Evolutionary conservation across 2,888 invertebrate species (phyloP).

Genomic region (Drosophila gaucha): DNA sequence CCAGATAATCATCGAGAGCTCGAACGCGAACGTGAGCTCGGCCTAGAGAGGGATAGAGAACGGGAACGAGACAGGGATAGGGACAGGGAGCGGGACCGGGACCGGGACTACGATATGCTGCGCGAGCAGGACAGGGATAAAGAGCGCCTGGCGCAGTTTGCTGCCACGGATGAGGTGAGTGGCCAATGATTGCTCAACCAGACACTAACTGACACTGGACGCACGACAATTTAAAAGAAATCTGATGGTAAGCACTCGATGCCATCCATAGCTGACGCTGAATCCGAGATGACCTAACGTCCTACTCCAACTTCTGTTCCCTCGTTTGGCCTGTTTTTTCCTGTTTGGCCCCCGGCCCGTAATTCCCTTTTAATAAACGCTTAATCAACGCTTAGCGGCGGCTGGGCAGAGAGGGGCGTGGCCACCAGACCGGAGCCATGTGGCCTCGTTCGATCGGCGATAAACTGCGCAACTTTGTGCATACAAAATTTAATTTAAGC

Average conservation of each 20-base stretch:
- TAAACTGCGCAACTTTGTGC: constrained; percentile 53
- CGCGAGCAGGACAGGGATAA: constrained; percentile 18
- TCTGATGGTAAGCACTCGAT: constrained; percentile 46
- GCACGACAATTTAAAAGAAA: constrained; percentile 55
- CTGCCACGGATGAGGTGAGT: constrained; percentile 71
- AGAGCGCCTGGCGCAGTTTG: constrained; percentile 41
- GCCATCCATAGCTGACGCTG: constrained; percentile 2
- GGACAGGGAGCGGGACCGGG: constrained; percentile 20
- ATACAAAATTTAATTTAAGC: constrained; percentile 53
- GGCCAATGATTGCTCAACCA: not conserved
- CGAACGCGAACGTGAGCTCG: constrained; percentile 16
- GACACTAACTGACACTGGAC: constrained; percentile 7
- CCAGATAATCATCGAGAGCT: constrained; percentile 26
- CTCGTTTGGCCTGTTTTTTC: not conserved
- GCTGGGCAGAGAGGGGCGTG: not conserved
- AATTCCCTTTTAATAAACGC: constrained; percentile 60
- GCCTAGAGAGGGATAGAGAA: constrained; percentile 14
- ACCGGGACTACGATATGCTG: constrained; percentile 10
- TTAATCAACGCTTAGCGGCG: constrained; percentile 43
- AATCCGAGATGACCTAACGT: not conserved
- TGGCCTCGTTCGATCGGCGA: constrained; percentile 46
- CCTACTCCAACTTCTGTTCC: not conserved
- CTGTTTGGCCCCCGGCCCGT: constrained; percentile 1
- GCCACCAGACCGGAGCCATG: too few relatives aligned
- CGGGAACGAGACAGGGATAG: constrained; percentile 28